A percentile compares a stretch with the other conserved stretches of the same genome.
These are phyloP conservation scores for Ephestia elutella DNA, from an alignment of 1,140 invertebrate genomes.

Conservation along the genomic window DNA sequence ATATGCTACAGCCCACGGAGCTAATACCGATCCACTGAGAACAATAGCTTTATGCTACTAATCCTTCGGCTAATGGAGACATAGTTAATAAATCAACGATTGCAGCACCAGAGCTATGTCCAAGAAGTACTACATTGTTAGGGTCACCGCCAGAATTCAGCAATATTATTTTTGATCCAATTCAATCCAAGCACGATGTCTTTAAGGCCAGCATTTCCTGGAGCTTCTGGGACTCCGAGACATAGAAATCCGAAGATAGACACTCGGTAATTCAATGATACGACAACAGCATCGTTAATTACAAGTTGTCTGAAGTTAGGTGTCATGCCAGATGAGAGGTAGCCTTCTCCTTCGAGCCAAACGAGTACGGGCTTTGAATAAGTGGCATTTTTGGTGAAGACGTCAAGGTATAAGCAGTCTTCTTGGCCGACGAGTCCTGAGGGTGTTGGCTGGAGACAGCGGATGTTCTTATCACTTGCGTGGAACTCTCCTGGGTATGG, in stretches of 20 bases:
- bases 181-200: slow-evolving; percentile 78
- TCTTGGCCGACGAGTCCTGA: slow-evolving; percentile 49
- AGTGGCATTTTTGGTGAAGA: slow-evolving; percentile 45
- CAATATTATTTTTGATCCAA: slow-evolving; percentile 80
- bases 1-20: slow-evolving; percentile 79
- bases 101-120: slow-evolving; percentile 78
- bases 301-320: slow-evolving; percentile 37
- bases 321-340: slow-evolving; percentile 28
- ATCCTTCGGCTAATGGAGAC: slow-evolving; percentile 72
- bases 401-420: slow-evolving; percentile 51
- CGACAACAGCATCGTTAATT: slow-evolving; percentile 42
- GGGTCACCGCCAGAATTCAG: slow-evolving; percentile 80
- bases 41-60: slow-evolving; percentile 76
- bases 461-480: slow-evolving; percentile 36
- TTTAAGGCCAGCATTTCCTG: slow-evolving; percentile 79
- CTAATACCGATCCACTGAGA: slow-evolving; percentile 79
- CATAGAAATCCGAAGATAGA: slow-evolving; percentile 78
- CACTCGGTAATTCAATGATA: slow-evolving; percentile 50
- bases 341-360: slow-evolving; percentile 52
- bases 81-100: slow-evolving; percentile 79
- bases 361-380: slow-evolving; percentile 51
- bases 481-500: slow-evolving; percentile 35
- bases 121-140: slow-evolving; percentile 75
- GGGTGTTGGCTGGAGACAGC: slow-evolving; percentile 49
- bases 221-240: slow-evolving; percentile 69